Conservation (phyloP, 1,140 invertebrate species). For the Caenorhabditis tropicalis region DNA sequence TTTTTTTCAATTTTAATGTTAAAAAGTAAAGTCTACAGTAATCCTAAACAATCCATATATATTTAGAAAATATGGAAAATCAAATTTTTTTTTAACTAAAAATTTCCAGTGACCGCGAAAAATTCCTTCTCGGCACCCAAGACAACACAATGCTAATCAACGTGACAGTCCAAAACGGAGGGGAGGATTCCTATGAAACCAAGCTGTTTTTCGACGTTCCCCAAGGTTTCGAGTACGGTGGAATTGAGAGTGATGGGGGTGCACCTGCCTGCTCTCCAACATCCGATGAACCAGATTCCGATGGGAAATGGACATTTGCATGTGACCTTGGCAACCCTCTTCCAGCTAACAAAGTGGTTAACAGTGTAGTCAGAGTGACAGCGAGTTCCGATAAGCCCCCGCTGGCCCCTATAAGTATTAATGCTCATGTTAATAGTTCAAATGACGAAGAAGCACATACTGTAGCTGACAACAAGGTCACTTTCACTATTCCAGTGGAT, state of each 20-base stretch:
- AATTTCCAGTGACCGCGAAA: constrained; percentile 62
- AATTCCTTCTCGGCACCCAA: constrained; percentile 68
- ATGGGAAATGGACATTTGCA: constrained; percentile 61
- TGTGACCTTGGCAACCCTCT: constrained; percentile 71
- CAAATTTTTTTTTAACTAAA: background rate
- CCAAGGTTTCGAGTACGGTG: constrained; percentile 69
- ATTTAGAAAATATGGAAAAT: no score
- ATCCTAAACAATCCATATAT: no score
- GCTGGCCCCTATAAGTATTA: constrained; percentile 56
- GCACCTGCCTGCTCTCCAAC: constrained; percentile 62
- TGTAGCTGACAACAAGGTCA: constrained; percentile 63
- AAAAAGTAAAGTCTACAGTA: no score
- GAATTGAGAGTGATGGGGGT: constrained; percentile 65
- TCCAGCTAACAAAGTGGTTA: constrained; percentile 64
- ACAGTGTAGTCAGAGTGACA: constrained; percentile 65
- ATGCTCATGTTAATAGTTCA: constrained; percentile 62
- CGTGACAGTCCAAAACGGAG: constrained; percentile 62
- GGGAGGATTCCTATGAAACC: constrained; percentile 71
- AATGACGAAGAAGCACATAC: constrained; percentile 64
- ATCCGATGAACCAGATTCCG: constrained; percentile 55
- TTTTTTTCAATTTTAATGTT: no score
- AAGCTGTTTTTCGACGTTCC: constrained; percentile 68
- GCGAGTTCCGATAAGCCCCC: constrained; percentile 63
- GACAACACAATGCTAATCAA: constrained; percentile 59
- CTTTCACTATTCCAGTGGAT: constrained; percentile 66